A percentile compares a stretch with the other conserved stretches of the same genome.
Evolutionary conservation across 2,888 invertebrate species (phyloP).

Genomic region (Xestia ashworthii): DNA sequence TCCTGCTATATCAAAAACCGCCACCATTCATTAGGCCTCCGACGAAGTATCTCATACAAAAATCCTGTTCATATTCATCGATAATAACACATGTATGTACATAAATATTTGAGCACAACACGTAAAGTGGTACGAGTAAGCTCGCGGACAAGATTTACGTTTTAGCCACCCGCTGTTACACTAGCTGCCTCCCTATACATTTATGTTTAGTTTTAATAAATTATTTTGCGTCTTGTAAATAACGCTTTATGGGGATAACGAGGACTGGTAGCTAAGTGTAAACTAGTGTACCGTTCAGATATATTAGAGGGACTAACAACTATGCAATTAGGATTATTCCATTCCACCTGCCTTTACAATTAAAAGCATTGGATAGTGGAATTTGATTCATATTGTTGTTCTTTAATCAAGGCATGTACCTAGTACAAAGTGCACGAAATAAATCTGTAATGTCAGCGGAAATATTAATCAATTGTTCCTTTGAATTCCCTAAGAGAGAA

Average conservation of each 20-base stretch:
- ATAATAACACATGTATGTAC: slow-evolving; percentile 49
- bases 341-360: slow-evolving; percentile 25
- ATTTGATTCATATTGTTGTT: neutral
- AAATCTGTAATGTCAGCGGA: neutral
- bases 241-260: slow-evolving; percentile 57
- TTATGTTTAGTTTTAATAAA: slow-evolving; percentile 68
- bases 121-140: slow-evolving; percentile 67
- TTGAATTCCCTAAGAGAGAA: no score
- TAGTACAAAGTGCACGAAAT: neutral
- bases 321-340: slow-evolving; percentile 25
- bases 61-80: slow-evolving; percentile 36
- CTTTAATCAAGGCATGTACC: neutral
- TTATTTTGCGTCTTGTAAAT: slow-evolving; percentile 64
- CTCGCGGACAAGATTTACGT: slow-evolving; percentile 79
- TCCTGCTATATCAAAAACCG: neutral
- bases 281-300: slow-evolving; percentile 49
- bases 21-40: neutral
- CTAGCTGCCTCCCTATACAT: slow-evolving; percentile 65
- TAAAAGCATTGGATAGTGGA: neutral
- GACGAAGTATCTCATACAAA: slow-evolving; percentile 17
- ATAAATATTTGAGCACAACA: slow-evolving; percentile 57
- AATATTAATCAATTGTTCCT: neutral
- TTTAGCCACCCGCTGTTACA: slow-evolving; percentile 81
- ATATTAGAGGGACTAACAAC: slow-evolving; percentile 29
- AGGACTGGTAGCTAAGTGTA: slow-evolving; percentile 55